Percentiles rank a stretch among this genome's conserved stretches.
These are phyloP conservation scores for Oligia fasciuncula DNA, from an alignment of 2,888 invertebrate species.

Conservation along the genomic window DNA sequence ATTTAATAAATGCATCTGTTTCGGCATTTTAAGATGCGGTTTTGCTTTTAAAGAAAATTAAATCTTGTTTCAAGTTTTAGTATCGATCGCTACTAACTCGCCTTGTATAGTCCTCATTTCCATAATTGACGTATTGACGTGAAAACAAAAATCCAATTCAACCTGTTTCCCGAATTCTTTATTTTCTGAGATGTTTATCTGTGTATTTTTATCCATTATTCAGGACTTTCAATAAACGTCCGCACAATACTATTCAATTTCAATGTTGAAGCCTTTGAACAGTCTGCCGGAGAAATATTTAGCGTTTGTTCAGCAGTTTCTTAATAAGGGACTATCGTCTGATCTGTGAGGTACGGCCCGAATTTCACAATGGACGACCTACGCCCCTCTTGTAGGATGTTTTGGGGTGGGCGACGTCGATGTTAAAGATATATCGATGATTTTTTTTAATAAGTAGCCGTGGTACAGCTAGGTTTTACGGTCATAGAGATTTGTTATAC, in stretches of 20 bases:
- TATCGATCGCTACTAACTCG: not conserved
- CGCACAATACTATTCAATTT: slow-evolving; percentile 52
- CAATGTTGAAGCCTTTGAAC: slow-evolving; percentile 51
- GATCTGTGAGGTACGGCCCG: slow-evolving; percentile 68
- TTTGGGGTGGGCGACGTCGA: slow-evolving; percentile 7
- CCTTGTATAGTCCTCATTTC: slow-evolving; percentile 8
- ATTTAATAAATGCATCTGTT: not conserved
- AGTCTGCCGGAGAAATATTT: slow-evolving; percentile 55
- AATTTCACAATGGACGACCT: slow-evolving; percentile 77
- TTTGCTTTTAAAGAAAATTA: not conserved
- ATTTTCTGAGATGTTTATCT: slow-evolving; percentile 12
- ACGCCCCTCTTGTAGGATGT: slow-evolving; percentile 71
- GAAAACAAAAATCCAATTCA: slow-evolving; percentile 6
- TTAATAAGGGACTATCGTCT: slow-evolving; percentile 72
- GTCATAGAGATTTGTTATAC: not conserved
- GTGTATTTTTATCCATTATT: slow-evolving; percentile 29
- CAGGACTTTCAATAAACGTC: slow-evolving; percentile 22
- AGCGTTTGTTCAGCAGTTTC: slow-evolving; percentile 65
- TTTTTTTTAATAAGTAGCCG: not conserved
- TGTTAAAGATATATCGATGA: slow-evolving; percentile 40
- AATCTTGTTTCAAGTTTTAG: not conserved
- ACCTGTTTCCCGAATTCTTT: not conserved
- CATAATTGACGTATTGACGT: slow-evolving; percentile 10
- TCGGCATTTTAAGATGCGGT: not conserved
- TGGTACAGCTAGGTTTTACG: not conserved